A percentile compares a stretch with the other conserved stretches of the same genome.
Evolutionary conservation across 2,113 vertebrate species (phyloP).

Genomic region (Pseudonaja textilis): DNA sequence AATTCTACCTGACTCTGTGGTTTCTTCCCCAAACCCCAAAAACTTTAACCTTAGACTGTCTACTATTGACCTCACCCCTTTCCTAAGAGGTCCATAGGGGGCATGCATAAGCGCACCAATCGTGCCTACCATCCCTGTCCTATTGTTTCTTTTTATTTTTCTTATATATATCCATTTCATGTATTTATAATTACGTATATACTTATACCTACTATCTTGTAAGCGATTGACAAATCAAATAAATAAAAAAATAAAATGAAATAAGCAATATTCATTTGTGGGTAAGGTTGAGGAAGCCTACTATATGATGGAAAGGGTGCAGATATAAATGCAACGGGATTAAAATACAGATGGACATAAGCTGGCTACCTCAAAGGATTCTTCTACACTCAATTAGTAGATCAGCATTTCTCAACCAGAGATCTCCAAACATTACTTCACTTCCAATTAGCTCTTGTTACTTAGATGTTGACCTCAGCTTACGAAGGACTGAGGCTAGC

Average conservation of each 20-base stretch:
- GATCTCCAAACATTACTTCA: background rate
- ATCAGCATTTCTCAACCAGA: background rate
- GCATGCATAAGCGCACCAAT: too few relatives aligned
- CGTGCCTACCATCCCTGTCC: too few relatives aligned
- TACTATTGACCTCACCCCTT: too few relatives aligned
- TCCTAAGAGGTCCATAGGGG: too few relatives aligned
- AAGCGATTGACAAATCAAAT: too few relatives aligned
- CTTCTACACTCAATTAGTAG: background rate
- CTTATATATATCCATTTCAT: too few relatives aligned
- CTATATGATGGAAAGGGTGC: background rate
- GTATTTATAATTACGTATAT: too few relatives aligned
- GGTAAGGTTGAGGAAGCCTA: background rate
- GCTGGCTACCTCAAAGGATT: background rate
- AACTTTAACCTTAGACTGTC: too few relatives aligned
- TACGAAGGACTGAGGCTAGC: background rate
- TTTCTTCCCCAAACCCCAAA: too few relatives aligned
- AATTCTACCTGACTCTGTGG: too few relatives aligned
- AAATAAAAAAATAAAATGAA: background rate
- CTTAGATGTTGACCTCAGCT: background rate
- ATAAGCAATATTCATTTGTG: background rate
- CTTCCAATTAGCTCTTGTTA: background rate
- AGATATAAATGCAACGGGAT: background rate
- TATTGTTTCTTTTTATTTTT: too few relatives aligned
- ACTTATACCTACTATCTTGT: too few relatives aligned
- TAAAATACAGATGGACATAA: background rate